Evolutionary conservation across 2,797 vertebrate genomes (phyloP), one percentile per base, ranked within the genome.

Genomic region (Bradypodion ventrale): DNA sequence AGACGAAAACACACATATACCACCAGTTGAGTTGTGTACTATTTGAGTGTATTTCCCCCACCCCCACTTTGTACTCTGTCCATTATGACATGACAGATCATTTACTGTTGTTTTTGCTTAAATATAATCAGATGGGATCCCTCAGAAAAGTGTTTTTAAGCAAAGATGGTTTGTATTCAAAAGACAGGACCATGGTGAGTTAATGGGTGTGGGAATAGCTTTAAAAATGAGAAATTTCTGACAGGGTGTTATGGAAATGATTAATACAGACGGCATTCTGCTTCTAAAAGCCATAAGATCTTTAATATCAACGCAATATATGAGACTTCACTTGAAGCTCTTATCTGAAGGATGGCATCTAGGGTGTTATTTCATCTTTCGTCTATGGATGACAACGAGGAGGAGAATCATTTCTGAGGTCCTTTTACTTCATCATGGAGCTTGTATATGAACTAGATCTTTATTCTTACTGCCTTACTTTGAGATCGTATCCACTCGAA

Each of bases 291-390:
- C 88, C 84, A 46, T 32, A 86, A 88, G 87, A 87, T 91, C 89
- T 90, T 90, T 88, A 89, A 90, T 89, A 88, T 87, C 91, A 91
- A 75, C 83, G 75, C 87, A 90, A 91, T 91, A 90, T 90, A 90
- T 72, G 88, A 91, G 87, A 90, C 90, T 88, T 87, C 80, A 2
- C 86, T 63, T 91, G 89, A 91, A 87, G 89, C 84, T 88, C 92
- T 92, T 91, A 92, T 93, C 84, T 59, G 85, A 82, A 87, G 89
- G 87, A 86, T 85, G 82, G 87, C 82, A 76, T 89, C 81, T 75
- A 74, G 80, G 90, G 72, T 60, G 80, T 86, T 89, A 90, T 92
- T 93, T 93, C 89, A 93, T 91, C 60, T 86, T 86, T 87, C 46
- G 82, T 72, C 42, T n/a, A 83, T 88, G 79, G 87, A 90, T 84